These are phyloP conservation scores for Micrastur ruficollis DNA, from an alignment of 2,797 vertebrate genomes.

Conservation along the genomic window DNA sequence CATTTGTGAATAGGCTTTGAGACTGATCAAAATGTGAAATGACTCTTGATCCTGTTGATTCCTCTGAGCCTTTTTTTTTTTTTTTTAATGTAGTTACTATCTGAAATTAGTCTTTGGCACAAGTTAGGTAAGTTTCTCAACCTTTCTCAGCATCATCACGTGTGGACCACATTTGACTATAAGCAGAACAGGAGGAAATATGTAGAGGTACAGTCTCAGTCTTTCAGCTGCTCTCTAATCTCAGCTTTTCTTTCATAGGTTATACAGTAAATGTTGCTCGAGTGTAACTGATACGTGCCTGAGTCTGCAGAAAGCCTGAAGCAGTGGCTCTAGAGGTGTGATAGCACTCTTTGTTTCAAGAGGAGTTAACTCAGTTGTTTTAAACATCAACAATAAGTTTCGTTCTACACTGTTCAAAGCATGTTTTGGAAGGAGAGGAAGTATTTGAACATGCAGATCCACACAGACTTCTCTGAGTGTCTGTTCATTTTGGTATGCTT, in stretches of 20 bases:
- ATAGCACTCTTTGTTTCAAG: background rate
- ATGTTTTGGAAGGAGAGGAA: conserved; percentile 13
- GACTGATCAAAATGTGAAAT: conserved; percentile 18
- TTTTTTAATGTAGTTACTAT: background rate
- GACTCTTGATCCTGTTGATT: background rate
- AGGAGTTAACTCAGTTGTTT: background rate
- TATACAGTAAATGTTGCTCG: background rate
- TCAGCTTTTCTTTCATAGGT: background rate
- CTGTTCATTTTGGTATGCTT: conserved; percentile 14
- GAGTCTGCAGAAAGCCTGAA: conserved; percentile 10
- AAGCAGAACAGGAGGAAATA: background rate
- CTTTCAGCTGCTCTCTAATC: background rate
- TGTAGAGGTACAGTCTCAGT: background rate
- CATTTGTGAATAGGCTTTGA: conserved; percentile 7
- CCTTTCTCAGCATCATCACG: background rate
- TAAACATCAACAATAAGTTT: background rate
- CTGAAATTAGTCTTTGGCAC: background rate
- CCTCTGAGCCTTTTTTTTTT: background rate
- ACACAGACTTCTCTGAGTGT: background rate
- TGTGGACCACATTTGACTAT: background rate
- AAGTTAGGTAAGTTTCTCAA: background rate
- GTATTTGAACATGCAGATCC: background rate
- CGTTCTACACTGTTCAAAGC: conserved; percentile 29
- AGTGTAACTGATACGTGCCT: background rate
- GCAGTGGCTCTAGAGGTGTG: background rate